Conservation (phyloP, 2,888 invertebrate species). For the Dicycla oo region DNA sequence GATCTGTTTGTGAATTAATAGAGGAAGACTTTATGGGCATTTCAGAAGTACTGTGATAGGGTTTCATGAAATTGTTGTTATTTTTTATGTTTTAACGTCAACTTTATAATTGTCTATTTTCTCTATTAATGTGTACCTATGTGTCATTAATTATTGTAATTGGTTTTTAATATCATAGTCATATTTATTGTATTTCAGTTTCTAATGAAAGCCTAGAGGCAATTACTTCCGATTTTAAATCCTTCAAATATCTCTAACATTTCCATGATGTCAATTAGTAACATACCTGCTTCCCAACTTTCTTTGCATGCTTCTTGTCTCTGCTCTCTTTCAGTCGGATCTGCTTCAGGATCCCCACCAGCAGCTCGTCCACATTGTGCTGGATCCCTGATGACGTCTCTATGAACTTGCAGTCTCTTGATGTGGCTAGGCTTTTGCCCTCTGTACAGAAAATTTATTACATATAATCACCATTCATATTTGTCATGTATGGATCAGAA, state of each 20-base stretch:
- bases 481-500: no score
- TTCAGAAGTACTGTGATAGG: not conserved
- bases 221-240: not conserved
- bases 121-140: not conserved
- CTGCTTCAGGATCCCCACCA: constrained; percentile 98
- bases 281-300: constrained; percentile 80
- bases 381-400: constrained; percentile 99
- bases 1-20: not conserved
- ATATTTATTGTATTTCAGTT: not conserved
- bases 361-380: constrained; percentile 98
- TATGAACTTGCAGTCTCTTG: constrained; percentile 97
- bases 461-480: not conserved
- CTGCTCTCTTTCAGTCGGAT: constrained; percentile 94
- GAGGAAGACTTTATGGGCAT: not conserved
- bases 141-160: not conserved
- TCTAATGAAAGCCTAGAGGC: not conserved
- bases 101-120: not conserved
- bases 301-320: constrained; percentile 92
- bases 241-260: not conserved
- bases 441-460: constrained; percentile 89
- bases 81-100: not conserved
- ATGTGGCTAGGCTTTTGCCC: constrained; percentile 97
- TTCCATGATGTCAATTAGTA: not conserved
- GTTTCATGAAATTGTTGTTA: not conserved
- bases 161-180: not conserved